These are phyloP conservation scores for Axinella damicornis DNA, from an alignment of 37 sponge, comb jelly and placozoan species.

Conservation along the genomic window DNA sequence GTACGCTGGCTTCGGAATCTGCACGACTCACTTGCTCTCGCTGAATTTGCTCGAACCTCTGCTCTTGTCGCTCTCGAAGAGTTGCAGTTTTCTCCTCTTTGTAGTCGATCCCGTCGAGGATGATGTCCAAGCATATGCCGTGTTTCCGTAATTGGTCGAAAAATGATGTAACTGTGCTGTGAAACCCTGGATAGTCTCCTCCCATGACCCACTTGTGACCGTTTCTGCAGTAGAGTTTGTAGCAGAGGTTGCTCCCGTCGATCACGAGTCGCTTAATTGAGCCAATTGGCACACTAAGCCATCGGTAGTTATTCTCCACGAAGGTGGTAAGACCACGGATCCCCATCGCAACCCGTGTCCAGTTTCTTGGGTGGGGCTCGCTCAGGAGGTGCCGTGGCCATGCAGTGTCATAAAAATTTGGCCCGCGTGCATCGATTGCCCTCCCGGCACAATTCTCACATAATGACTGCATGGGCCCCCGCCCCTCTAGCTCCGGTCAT, in stretches of 20 bases:
- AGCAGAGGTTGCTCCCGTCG: constrained; percentile 54
- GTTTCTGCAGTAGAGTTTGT: constrained; percentile 8
- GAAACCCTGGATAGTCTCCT: constrained; percentile 58
- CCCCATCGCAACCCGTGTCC: too few species aligned
- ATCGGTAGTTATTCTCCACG: too few species aligned
- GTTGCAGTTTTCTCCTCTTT: constrained; percentile 30
- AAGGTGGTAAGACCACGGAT: too few species aligned
- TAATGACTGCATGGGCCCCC: too few species aligned
- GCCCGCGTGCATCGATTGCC: too few species aligned
- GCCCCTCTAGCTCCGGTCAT: too few species aligned
- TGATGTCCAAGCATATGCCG: constrained; percentile 21
- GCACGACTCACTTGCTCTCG: neutral
- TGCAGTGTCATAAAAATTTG: too few species aligned
- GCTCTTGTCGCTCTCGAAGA: neutral
- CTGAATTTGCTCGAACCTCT: neutral
- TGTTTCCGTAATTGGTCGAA: constrained; percentile 14
- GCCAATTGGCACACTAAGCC: too few species aligned
- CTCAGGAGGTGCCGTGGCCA: too few species aligned
- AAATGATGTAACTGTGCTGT: constrained; percentile 4
- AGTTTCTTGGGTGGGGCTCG: too few species aligned
- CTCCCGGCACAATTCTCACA: too few species aligned
- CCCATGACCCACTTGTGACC: constrained; percentile 20
- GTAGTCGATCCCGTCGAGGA: constrained; percentile 65
- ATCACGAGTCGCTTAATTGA: constrained; percentile 31
- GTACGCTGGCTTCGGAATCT: neutral